Evolutionary conservation across 1,140 invertebrate genomes (phyloP).

Genomic region (Pararge aegeria): DNA sequence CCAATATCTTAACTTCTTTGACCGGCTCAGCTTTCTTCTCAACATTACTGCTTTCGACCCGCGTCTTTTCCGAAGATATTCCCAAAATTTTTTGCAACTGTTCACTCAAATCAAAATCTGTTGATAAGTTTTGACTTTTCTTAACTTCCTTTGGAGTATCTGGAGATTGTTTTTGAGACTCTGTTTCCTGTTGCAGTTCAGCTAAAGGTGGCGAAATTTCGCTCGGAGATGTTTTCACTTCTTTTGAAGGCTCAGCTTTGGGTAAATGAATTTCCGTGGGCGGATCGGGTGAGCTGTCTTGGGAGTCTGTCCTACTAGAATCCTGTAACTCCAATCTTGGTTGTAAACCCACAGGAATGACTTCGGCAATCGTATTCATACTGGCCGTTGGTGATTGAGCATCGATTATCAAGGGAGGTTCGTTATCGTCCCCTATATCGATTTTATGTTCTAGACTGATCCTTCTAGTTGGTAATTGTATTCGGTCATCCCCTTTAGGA

Average conservation of each 20-base stretch:
- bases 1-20: conserved; percentile 68
- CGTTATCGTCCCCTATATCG: conserved; percentile 74
- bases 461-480: conserved; percentile 51
- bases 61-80: conserved; percentile 71
- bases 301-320: conserved; percentile 56
- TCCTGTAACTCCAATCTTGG: conserved; percentile 61
- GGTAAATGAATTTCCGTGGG: conserved; percentile 69
- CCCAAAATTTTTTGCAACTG: conserved; percentile 77
- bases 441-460: conserved; percentile 76
- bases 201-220: conserved; percentile 70
- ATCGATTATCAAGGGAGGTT: conserved; percentile 75
- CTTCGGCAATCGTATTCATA: conserved; percentile 73
- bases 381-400: conserved; percentile 61
- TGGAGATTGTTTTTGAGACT: conserved; percentile 67
- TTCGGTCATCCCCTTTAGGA: conserved; percentile 63
- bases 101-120: conserved; percentile 76
- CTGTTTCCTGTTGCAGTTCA: conserved; percentile 47
- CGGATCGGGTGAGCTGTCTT: conserved; percentile 68
- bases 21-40: conserved; percentile 62
- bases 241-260: conserved; percentile 52
- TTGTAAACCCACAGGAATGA: conserved; percentile 63
- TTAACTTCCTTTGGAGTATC: conserved; percentile 71
- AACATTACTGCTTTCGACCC: conserved; percentile 44
- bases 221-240: conserved; percentile 67
- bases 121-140: conserved; percentile 75